These are phyloP conservation scores for Sternarchorhynchus goeldii DNA, from an alignment of 2,797 vertebrate genomes.

Conservation along the genomic window DNA sequence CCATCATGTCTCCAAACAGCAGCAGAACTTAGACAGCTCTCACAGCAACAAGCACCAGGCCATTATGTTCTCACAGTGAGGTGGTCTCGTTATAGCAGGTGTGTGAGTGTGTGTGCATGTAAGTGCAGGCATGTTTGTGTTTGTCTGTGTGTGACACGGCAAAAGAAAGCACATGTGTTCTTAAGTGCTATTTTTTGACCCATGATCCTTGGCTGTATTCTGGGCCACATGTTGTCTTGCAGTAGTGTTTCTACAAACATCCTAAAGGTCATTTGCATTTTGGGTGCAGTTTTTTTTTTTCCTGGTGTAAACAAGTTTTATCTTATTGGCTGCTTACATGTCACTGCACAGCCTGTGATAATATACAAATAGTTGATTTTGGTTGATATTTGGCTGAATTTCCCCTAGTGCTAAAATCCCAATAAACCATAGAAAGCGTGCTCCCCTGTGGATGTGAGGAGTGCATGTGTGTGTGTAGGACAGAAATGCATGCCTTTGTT, in stretches of 20 bases:
- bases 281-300: background rate
- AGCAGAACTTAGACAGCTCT: slow-evolving; percentile 46
- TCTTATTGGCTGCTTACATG: background rate
- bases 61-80: slow-evolving; percentile 47
- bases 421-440: too few relatives aligned
- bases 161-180: slow-evolving; percentile 11
- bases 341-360: too few relatives aligned
- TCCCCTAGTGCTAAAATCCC: too few relatives aligned
- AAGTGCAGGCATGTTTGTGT: background rate
- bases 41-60: slow-evolving; percentile 42
- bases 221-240: background rate
- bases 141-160: background rate
- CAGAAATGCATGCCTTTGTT: background rate
- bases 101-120: slow-evolving; percentile 26
- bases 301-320: background rate
- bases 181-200: slow-evolving; percentile 33
- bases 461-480: background rate
- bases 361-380: too few relatives aligned
- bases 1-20: slow-evolving; percentile 37
- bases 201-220: slow-evolving; percentile 4
- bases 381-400: too few relatives aligned
- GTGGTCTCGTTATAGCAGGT: slow-evolving; percentile 48
- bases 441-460: background rate
- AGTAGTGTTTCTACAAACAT: background rate
- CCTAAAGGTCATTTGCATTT: slow-evolving; percentile 2